These are phyloP conservation scores for Danionella dracula DNA, from an alignment of 2,797 vertebrate genomes.

Conservation along the genomic window DNA sequence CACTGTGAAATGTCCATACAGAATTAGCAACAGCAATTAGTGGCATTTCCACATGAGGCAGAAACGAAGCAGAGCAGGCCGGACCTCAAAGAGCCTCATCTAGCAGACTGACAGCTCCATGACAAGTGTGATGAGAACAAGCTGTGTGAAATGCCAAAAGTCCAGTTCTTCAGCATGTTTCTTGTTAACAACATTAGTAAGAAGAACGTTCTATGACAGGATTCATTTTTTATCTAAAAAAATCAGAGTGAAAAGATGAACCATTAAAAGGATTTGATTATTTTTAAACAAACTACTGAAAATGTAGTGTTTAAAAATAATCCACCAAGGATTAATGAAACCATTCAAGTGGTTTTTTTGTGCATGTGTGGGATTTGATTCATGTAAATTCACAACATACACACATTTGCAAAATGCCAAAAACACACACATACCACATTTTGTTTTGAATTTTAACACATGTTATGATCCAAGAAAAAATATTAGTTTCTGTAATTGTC, in stretches of 20 bases:
- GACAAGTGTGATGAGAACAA: background rate
- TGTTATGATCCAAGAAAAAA: too few species aligned
- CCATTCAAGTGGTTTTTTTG: too few species aligned
- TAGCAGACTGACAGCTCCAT: slow-evolving; percentile 30
- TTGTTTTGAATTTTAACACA: too few species aligned
- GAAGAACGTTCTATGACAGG: background rate
- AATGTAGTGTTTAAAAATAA: too few species aligned
- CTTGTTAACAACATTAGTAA: background rate
- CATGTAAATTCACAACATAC: too few species aligned
- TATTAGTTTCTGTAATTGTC: too few species aligned
- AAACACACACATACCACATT: too few species aligned
- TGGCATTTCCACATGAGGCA: slow-evolving; percentile 46
- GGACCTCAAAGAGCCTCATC: slow-evolving; percentile 39
- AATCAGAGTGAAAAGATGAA: background rate
- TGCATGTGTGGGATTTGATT: too few species aligned
- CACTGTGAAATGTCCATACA: slow-evolving; percentile 50
- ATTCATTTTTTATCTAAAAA: background rate
- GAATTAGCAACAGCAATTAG: slow-evolving; percentile 57
- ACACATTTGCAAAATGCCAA: too few species aligned
- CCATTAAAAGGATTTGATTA: too few species aligned
- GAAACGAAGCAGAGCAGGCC: slow-evolving; percentile 40
- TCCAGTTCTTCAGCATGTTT: background rate
- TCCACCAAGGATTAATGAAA: too few species aligned
- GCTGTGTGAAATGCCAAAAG: slow-evolving; percentile 1
- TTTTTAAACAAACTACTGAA: too few species aligned